Evolutionary conservation across 2,113 vertebrate genomes (phyloP).

Genomic region (Talpa occidentalis): DNA sequence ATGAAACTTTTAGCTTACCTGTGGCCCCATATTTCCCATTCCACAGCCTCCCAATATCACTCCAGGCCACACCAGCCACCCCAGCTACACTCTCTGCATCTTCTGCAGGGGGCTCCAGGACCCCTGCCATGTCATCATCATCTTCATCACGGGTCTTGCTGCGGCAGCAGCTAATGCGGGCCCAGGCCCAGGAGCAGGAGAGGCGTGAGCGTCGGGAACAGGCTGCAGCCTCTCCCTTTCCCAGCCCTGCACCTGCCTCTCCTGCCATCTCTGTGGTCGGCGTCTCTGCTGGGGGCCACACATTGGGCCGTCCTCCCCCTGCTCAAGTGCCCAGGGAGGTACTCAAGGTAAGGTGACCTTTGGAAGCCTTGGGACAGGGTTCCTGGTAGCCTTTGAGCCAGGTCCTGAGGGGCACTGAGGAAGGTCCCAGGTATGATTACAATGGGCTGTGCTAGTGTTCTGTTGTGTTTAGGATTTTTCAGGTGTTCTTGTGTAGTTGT

Average conservation of each 20-base stretch:
- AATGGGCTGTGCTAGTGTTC: not conserved
- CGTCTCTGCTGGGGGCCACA: slow-evolving; percentile 72
- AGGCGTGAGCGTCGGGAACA: slow-evolving; percentile 90
- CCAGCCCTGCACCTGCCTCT: slow-evolving; percentile 85
- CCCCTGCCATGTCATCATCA: slow-evolving; percentile 79
- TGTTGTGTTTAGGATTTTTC: not conserved
- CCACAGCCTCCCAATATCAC: slow-evolving; percentile 79
- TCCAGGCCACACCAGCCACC: slow-evolving; percentile 72
- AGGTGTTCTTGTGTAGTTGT: not conserved
- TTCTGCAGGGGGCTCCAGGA: slow-evolving; percentile 81
- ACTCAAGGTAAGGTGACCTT: slow-evolving; percentile 88
- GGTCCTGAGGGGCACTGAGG: not conserved
- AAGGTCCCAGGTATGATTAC: not conserved
- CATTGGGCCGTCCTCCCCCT: slow-evolving; percentile 86
- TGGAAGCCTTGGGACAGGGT: not conserved
- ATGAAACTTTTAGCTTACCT: slow-evolving; percentile 68
- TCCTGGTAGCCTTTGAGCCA: not conserved
- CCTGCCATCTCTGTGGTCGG: slow-evolving; percentile 90
- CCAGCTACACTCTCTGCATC: slow-evolving; percentile 78
- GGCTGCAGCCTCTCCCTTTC: slow-evolving; percentile 82
- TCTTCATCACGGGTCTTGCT: slow-evolving; percentile 91
- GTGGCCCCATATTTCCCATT: slow-evolving; percentile 80
- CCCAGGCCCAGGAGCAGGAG: slow-evolving; percentile 94
- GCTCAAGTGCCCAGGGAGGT: slow-evolving; percentile 93
- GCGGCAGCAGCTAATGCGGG: slow-evolving; percentile 93